Evolutionary conservation across 2,797 vertebrate species (phyloP), one percentile per base, ranked within the genome.

Genomic region (Ceryle rudis): DNA sequence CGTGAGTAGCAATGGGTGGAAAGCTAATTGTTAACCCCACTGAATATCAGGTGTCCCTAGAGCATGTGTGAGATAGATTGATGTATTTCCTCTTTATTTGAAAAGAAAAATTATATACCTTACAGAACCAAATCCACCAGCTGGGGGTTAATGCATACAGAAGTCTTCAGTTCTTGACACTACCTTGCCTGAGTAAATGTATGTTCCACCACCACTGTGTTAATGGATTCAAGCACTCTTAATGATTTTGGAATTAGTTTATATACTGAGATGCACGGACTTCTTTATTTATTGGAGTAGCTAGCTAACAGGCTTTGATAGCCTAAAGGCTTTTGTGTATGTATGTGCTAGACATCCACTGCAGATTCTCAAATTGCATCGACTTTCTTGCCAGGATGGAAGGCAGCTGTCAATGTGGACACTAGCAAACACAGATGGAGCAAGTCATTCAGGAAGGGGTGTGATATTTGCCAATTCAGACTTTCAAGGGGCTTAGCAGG

Each of bases 351-450:
- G 52, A 86, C 72, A 62, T 82, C 82, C 94, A 91, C 77, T 33
- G 79, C 84, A 72, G 86, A 90, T 89, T 96, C 95, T 96, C 94
- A 97, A 81, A 95, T 94, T 90, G 86, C 96, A 60, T 69, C 42
- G 81, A 81, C 77, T 91, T 89, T 95, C 91, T 96, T 96, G 96
- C 91, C 94, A 96, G 93, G 97, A 84, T 97, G 96, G 97, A 65
- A 95, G 90, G 89, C 95, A 97, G 96, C 97, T 98, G 96, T 95
- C 94, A 90, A 11, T 94, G 93, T 94, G 93, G 91, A 94, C 82
- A 66, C 90, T 95, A 81, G 89, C 92, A 97, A 96, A 96, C 96
- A 97, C 96, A 98, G 97, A 97, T 97, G 97, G 97, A 95, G 90
- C 81, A 37, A 72, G 71, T 89, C 80, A 97, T 92, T 97, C 88